phyloP scores from a whole-genome alignment of 2,888 invertebrate species.

The Bibio marci region DNA sequence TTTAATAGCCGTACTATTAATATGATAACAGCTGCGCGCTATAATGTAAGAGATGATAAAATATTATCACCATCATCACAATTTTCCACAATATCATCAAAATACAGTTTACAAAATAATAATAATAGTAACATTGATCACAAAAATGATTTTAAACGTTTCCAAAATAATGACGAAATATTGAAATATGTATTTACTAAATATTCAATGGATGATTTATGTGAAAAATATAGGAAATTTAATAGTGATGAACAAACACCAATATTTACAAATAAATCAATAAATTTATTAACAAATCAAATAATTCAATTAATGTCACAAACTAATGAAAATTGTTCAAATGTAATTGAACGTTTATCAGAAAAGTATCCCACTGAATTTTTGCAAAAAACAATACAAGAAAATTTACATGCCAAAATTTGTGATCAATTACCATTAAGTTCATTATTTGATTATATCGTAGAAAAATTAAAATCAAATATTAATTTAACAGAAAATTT shows the following conservation, averaged over 20 bases:
- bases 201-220: constrained; percentile 17
- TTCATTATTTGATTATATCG: constrained; percentile 24
- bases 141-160: no score
- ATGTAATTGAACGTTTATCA: constrained; percentile 23
- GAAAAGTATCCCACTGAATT: constrained; percentile 28
- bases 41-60: no score
- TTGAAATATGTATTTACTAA: constrained; percentile 17
- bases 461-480: constrained; percentile 24
- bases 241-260: constrained; percentile 4
- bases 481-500: no score
- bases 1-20: no score
- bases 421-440: constrained; percentile 26
- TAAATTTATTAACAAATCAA: constrained; percentile 17
- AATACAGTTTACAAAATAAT: constrained; percentile 8
- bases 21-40: no score
- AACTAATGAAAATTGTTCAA: constrained; percentile 20
- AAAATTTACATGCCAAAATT: constrained; percentile 26
- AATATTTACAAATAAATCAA: constrained; percentile 12
- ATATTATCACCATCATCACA: no score
- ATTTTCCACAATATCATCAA: no score
- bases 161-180: constrained; percentile 12
- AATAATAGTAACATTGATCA: no score
- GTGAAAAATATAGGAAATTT: constrained; percentile 19
- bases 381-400: constrained; percentile 26
- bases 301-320: constrained; percentile 20